These are phyloP conservation scores for Brenthis ino DNA, from an alignment of 2,888 invertebrate species.

Conservation along the genomic window DNA sequence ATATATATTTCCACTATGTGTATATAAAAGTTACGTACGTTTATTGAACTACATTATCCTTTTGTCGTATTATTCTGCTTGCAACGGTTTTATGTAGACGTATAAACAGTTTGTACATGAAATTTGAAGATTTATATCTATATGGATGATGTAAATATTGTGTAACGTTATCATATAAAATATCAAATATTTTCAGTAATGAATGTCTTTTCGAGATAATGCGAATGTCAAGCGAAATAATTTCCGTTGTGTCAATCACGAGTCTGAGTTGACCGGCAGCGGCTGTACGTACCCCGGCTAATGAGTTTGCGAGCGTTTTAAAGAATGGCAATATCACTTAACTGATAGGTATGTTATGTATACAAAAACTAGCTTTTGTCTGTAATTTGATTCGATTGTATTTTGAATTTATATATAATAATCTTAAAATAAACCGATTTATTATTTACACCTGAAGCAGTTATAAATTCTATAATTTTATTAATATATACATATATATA, in stretches of 20 bases:
- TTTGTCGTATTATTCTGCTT: no score
- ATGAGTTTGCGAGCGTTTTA: conserved; percentile 63
- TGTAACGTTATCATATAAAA: conserved; percentile 42
- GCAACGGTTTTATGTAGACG: no score
- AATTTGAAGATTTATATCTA: no score
- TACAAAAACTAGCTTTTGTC: neutral
- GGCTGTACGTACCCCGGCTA: conserved; percentile 64
- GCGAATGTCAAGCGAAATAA: conserved; percentile 67
- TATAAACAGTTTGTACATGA: no score
- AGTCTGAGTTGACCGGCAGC: conserved; percentile 60
- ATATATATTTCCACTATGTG: neutral
- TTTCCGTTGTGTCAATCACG: conserved; percentile 79
- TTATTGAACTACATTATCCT: no score
- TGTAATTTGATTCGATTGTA: neutral
- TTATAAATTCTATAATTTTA: no score
- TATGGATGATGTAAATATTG: neutral
- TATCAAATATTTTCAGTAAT: conserved; percentile 69
- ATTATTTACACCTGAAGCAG: no score
- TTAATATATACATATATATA: no score
- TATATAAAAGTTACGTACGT: neutral
- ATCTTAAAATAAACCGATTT: no score
- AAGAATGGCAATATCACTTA: conserved; percentile 2
- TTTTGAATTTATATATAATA: no score
- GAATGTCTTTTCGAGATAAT: conserved; percentile 63
- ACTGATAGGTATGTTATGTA: neutral